Evolutionary conservation across 2,797 vertebrate species (phyloP).

Genomic region (Peromyscus aztecus): DNA sequence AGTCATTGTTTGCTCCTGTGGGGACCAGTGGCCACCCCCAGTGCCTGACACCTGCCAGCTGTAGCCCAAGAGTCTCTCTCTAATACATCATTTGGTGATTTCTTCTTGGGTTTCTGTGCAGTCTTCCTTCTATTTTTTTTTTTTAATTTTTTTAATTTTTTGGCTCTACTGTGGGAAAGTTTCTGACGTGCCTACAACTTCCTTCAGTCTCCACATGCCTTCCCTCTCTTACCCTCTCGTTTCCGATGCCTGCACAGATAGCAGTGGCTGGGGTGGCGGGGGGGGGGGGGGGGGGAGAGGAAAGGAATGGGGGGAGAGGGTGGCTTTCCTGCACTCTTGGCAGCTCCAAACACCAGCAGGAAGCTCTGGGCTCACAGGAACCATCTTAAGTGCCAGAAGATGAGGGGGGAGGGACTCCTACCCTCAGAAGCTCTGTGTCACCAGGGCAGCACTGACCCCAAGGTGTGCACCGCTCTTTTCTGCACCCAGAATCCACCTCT

Average conservation of each 20-base stretch:
- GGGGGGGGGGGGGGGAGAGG: neutral
- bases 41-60: neutral
- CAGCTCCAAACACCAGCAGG: neutral
- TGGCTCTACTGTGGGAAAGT: neutral
- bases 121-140: too few relatives aligned
- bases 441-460: neutral
- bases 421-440: neutral
- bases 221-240: neutral
- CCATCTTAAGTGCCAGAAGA: neutral
- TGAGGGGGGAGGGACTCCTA: too few relatives aligned
- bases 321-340: neutral
- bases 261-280: too few relatives aligned
- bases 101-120: neutral
- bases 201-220: neutral
- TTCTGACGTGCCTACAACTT: neutral
- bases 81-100: neutral
- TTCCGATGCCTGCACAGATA: neutral
- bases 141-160: neutral
- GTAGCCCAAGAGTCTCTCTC: slow-evolving; percentile 6
- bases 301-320: too few relatives aligned
- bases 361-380: neutral
- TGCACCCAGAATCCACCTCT: neutral
- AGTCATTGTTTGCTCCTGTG: neutral
- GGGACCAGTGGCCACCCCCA: neutral
- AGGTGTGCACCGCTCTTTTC: neutral